Evolutionary conservation across 2,888 invertebrate genomes (phyloP).

Genomic region (Apotomis betuletana): DNA sequence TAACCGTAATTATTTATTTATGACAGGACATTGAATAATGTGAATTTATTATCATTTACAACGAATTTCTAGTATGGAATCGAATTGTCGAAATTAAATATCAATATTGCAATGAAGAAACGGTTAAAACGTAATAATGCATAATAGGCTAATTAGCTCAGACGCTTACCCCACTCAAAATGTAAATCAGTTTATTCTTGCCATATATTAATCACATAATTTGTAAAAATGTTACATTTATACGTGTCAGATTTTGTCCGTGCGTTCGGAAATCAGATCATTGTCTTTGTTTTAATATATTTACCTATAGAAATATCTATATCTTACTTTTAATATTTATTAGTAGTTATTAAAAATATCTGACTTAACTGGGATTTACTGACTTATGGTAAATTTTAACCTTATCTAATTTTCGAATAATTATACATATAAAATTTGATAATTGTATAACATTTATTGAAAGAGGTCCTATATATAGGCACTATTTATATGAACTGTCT

Average conservation of each 20-base stretch:
- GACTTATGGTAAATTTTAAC: constrained; percentile 9
- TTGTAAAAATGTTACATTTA: not conserved
- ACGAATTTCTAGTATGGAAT: too few relatives aligned
- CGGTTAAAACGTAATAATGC: too few relatives aligned
- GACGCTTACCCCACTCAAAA: not conserved
- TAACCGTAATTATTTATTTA: too few relatives aligned
- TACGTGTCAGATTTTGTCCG: constrained; percentile 29
- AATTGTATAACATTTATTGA: not conserved
- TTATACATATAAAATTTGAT: not conserved
- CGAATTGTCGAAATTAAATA: too few relatives aligned
- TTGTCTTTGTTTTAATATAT: constrained; percentile 53
- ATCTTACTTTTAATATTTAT: constrained; percentile 46
- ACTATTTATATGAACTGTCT: not conserved
- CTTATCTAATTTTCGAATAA: not conserved
- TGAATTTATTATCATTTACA: too few relatives aligned
- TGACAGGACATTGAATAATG: too few relatives aligned
- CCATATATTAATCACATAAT: not conserved
- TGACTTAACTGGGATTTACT: constrained; percentile 51
- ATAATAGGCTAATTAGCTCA: not conserved
- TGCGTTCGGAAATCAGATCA: constrained; percentile 70
- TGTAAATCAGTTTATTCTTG: not conserved
- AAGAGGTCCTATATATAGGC: not conserved
- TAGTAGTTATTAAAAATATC: constrained; percentile 40
- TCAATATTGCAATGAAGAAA: too few relatives aligned
- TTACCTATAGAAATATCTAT: constrained; percentile 23